Conservation (phyloP, 37 sponge, comb jelly and placozoan species). For the Mnemiopsis leidyi region DNA sequence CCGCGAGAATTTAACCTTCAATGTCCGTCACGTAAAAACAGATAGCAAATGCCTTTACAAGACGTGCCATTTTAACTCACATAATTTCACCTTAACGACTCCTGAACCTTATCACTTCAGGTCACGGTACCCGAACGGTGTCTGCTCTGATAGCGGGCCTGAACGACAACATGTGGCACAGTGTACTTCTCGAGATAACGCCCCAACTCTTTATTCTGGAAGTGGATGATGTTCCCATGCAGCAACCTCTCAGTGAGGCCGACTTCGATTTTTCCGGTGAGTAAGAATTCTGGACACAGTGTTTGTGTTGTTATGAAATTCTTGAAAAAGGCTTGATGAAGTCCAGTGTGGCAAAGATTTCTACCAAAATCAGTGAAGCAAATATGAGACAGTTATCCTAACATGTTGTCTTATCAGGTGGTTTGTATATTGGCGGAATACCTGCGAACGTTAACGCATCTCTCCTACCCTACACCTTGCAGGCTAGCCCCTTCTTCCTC, state of each 20-base stretch:
- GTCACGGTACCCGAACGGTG: not conserved
- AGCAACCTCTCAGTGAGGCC: not conserved
- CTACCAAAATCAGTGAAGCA: too few relatives aligned
- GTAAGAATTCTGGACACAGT: not conserved
- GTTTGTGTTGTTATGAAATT: too few relatives aligned
- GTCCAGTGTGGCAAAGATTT: too few relatives aligned
- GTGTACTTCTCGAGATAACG: not conserved
- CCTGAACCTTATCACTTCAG: not conserved
- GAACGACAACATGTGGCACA: conserved; percentile 57
- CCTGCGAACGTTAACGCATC: not conserved
- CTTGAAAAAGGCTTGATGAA: too few relatives aligned
- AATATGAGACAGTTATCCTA: too few relatives aligned
- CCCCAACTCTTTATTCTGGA: not conserved
- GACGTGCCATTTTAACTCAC: too few relatives aligned
- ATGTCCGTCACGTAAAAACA: too few relatives aligned
- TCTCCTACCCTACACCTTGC: not conserved
- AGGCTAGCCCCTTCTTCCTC: not conserved
- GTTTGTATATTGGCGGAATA: conserved; percentile 29
- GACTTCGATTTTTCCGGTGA: not conserved
- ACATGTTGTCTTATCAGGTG: conserved; percentile 43
- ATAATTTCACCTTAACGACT: too few relatives aligned
- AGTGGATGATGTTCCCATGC: conserved; percentile 6
- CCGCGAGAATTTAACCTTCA: too few relatives aligned
- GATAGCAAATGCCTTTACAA: too few relatives aligned
- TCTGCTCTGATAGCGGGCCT: not conserved